Base-by-base conservation (phyloP, 2,888 invertebrate genomes). In the Platycheirus rosarum region DNA sequence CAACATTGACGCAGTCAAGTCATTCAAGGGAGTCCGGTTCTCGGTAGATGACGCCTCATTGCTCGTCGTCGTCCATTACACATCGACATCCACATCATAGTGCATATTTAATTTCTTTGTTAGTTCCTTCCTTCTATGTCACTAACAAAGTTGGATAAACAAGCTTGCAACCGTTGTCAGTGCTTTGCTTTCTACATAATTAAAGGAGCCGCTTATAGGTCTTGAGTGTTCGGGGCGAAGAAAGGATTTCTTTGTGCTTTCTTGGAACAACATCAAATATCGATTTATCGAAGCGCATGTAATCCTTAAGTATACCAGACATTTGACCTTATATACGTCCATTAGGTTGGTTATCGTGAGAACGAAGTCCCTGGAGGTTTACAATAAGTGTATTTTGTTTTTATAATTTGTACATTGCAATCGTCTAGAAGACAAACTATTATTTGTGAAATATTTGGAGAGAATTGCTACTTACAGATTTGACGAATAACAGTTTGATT, bases 21-120 rank as follows among this genome's bases (percentile, higher is more conserved):
- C n/a, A n/a, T n/a, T n/a, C n/a, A n/a, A n/a, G n/a, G 26, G 6
- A 26, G 26, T 26, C 26, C 26, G 26, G 26, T 2, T 2, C 8
- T 37, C n/a, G 8, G 26, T 20, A 2, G 23, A 14, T 23, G 5
- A 2, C 14, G 20, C 1, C 20, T 16, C 53, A 8, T 7, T 11
- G 1, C 37, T 13, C 55, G 23, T 23, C 35, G 14, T 23, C 42
- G 32, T 16, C 51, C 51, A 80, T 66, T 75, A 70, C 63, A 57
- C 40, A 42, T 42, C 42, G 7, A 69, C n/a, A n/a, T n/a, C n/a
- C n/a, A n/a, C 42, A 68, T 74, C 42, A 26, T 57, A 63, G 57
- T 69, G 70, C 75, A 80, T 74, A 74, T 75, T 66, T 49, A 75
- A 65, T 75, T 70, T 70, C 65, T 80, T 80, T 80, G 75, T 51